phyloP scores from a whole-genome alignment of 2,888 invertebrate genomes.

The Agrotis puta region DNA sequence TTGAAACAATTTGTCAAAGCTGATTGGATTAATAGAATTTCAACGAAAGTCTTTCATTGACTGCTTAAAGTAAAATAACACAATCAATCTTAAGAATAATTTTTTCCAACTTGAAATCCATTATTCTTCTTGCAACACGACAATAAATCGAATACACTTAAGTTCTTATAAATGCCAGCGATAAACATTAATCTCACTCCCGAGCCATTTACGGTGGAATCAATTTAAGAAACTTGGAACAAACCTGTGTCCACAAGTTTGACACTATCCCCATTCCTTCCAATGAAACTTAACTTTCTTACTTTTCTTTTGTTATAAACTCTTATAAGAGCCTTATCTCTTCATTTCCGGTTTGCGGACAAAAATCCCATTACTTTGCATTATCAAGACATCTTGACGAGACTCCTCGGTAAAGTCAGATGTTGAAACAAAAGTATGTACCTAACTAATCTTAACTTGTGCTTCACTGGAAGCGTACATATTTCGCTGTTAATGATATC shows the following conservation, averaged over 20 bases:
- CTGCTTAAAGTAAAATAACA: constrained; percentile 25
- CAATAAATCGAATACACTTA: constrained; percentile 49
- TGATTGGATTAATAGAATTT: constrained; percentile 36
- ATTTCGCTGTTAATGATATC: constrained; percentile 48
- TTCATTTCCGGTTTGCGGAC: constrained; percentile 79
- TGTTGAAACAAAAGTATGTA: constrained; percentile 61
- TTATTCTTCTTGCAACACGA: constrained; percentile 52
- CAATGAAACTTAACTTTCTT: constrained; percentile 82
- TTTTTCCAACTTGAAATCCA: constrained; percentile 31
- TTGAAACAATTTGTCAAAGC: constrained; percentile 39
- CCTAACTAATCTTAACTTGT: constrained; percentile 64
- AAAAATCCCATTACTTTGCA: constrained; percentile 85
- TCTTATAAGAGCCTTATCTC: constrained; percentile 83
- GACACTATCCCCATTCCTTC: constrained; percentile 78
- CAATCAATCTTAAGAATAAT: constrained; percentile 41
- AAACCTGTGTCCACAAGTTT: constrained; percentile 74
- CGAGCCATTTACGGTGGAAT: constrained; percentile 75
- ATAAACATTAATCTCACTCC: constrained; percentile 76
- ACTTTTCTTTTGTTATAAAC: constrained; percentile 82
- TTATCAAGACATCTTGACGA: constrained; percentile 84
- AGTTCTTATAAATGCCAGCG: constrained; percentile 59
- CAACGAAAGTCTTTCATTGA: constrained; percentile 32
- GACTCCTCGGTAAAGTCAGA: constrained; percentile 70
- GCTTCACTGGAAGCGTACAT: constrained; percentile 45
- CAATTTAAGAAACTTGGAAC: constrained; percentile 78